Evolutionary conservation across 2,113 vertebrate species (phyloP), one percentile per base, ranked within the genome.

Genomic region (Macrotis lagotis): DNA sequence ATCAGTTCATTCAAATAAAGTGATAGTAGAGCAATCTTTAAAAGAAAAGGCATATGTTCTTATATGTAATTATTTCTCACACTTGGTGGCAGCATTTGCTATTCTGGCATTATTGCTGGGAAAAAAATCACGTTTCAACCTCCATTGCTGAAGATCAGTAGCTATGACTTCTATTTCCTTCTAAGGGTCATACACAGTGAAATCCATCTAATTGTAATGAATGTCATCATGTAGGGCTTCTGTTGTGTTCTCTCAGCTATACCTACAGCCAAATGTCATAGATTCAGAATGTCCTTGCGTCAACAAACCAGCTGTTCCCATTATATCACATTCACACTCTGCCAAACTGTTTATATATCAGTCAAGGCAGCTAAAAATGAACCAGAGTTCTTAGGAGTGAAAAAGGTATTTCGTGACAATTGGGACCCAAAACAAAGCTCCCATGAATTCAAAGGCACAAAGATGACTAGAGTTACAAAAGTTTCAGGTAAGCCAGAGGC

Each of bases 301-400:
- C 94, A 97, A 93, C 91, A 94, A 93, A 91, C 95, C 93, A 95
- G 93, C 95, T 96, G 95, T 90, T 96, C 92, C 51, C 59, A 93
- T 50, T 91, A 3, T 50, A 92, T 94, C 97, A 95, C 50, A 95
- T 90, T 88, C 91, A 44, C 50, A 94, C 55, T 93, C 88, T 91
- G 93, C 95, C 96, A 96, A 92, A 94, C 53, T 96, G 92, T 92
- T 96, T 94, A 95, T 19, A 49, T 50, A 90, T 51, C 51, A 94
- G 59, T 51, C 91, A 92, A 93, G 49, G 53, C 91, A 95, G 90
- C 52, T 96, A 95, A 96, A 97, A 97, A 96, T 92, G 83, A 96
- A 95, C 90, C 94, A 53, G 94, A 92, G 50, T 95, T 97, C 90
- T 97, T 83, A 93, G 95, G 90, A 95, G 89, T 51, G 91, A 95